Evolutionary conservation across 2,797 vertebrate species (phyloP), one percentile per base, ranked within the genome.

Genomic region (Sebastes dallii): DNA sequence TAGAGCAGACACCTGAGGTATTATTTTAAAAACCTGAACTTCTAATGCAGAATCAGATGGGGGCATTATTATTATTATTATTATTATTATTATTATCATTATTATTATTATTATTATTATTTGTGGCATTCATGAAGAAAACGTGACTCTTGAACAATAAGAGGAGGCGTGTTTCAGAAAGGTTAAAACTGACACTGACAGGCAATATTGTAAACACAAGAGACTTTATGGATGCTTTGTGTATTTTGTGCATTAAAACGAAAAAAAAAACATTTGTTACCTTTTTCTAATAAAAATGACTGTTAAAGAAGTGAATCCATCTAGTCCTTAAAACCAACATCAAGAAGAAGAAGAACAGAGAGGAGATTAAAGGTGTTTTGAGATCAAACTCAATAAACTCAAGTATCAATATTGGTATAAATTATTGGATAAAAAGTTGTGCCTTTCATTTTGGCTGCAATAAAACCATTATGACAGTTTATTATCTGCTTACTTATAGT

Each of bases 251-350:
- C 32, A 59, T 77, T 60, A 65, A 42, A 42, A 14, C 39, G 4
- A 36, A 39, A 39, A 13, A 22, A 71, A 6, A 64, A 62, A 13
- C 5, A 58, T 46, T 34, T 66, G 12, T 29, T 66, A 29, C 16
- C 13, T 27, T 52, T n/a, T 52, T 52, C 8, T 20, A 85, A 52
- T 71, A 78, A 78, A 81, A 66, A 39, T 54, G 4, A 13, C 13
- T 52, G 20, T 16, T 72, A 18, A 66, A 52, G 18, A 64, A 34
- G 1, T 60, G 8, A 73, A 39, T 34, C 2, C 3, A 32, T 64
- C 3, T 25, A 1, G 14, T 78, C 6, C 1, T 14, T 78, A 27
- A 32, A 46, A 34, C 18, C 6, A 50, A 39, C 29, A 64, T 24
- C 13, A 30, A 18, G 8, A 9, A 29, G 16, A 78, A 29, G 3